These are phyloP conservation scores for Cephus runcator DNA, from an alignment of 2,888 invertebrate genomes.

Conservation along the genomic window DNA sequence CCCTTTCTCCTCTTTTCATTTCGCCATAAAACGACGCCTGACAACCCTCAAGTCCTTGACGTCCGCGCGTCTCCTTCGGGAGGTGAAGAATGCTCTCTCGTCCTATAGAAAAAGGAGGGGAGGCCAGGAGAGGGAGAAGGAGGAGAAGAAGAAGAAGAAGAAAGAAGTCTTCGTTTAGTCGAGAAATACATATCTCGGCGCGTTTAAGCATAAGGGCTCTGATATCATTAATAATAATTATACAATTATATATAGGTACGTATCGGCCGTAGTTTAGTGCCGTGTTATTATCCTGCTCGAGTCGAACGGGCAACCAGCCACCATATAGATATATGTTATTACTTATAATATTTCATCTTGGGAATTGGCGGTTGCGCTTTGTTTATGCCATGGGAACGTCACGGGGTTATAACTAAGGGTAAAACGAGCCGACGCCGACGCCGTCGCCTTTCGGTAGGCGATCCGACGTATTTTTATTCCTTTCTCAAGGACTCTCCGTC, in stretches of 20 bases:
- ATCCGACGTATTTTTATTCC: no score
- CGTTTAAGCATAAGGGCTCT: constrained; percentile 57
- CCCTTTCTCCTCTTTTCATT: constrained; percentile 5
- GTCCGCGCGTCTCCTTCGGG: constrained; percentile 17
- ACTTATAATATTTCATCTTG: constrained; percentile 66
- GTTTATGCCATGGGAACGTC: constrained; percentile 65
- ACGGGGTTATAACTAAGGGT: constrained; percentile 54
- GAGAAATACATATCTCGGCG: constrained; percentile 25
- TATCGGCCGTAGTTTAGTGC: constrained; percentile 63
- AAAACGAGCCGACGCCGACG: constrained; percentile 27
- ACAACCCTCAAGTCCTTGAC: constrained; percentile 28
- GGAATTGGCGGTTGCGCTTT: constrained; percentile 65
- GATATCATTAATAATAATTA: constrained; percentile 67
- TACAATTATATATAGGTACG: constrained; percentile 65
- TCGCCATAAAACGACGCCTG: constrained; percentile 4
- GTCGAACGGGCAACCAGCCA: constrained; percentile 44
- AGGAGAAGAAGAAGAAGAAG: no score
- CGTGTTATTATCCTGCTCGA: constrained; percentile 63
- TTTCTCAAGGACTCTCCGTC: no score
- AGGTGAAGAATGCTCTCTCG: no score
- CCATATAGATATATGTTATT: constrained; percentile 64
- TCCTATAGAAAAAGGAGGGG: constrained; percentile 23
- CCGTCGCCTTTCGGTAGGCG: no score
- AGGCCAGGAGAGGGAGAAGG: not conserved
- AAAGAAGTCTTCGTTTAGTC: constrained; percentile 34